Evolutionary conservation across 1,140 invertebrate species (phyloP), one percentile per base, ranked within the genome.

Genomic region (Panonychus citri): DNA sequence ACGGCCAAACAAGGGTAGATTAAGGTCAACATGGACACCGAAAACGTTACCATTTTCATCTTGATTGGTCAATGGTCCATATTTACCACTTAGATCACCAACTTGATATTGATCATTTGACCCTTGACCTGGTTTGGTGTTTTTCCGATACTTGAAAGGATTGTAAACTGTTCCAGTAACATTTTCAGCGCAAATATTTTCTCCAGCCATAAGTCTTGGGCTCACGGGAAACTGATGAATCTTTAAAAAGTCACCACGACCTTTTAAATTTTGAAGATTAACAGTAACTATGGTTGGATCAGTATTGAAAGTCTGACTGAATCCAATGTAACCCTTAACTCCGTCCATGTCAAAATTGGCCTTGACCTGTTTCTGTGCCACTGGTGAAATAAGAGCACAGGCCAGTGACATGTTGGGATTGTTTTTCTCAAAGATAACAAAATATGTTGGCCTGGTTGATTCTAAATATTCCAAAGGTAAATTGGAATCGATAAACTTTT

Each of bases 61-160:
- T 12, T 34, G 5, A 19, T 58, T 58, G 17, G 60, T 61, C 10
- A 77, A 61, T 0, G 61, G 56, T 21, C 76, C 76, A 63, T 74
- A 77, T 70, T 95, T 96, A 7, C 86, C 86, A 53, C 85, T 83
- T 3, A 96, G 68, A 69, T 94, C 88, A 0, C 87, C 86, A 15
- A 89, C 69, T 3, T 82, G 77, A 64, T 89, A 93, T 64, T 85
- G 80, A 68, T 93, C 84, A 67, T 85, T 83, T 4, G 85, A 87
- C 21, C 62, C 55, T 25, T 40, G 30, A 24, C 65, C 66, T 26
- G 65, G 61, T 49, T 57, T 48, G n/a, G 62, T 60, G 7, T 55
- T 61, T 37, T 64, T 54, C 49, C 67, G 62, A 5, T 73, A 64
- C 19, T 64, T 63, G 58, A 70, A 74, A 3, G 76, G 76, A 65